A percentile compares a stretch with the other conserved stretches of the same genome.
phyloP scores from a whole-genome alignment of 2,888 invertebrate genomes.

The Hirudinaria manillensis region DNA sequence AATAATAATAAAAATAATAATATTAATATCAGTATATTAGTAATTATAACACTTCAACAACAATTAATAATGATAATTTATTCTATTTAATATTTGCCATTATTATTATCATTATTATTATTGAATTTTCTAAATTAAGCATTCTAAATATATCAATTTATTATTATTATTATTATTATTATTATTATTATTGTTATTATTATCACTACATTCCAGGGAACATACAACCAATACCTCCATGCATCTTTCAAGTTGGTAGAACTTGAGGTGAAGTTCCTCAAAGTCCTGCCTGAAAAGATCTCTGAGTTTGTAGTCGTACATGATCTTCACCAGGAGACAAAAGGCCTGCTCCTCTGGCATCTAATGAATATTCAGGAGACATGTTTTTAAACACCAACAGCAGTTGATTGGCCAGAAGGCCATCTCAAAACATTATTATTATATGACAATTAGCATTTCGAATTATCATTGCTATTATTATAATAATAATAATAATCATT shows the following conservation, averaged over 20 bases:
- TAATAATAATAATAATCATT: too few species aligned
- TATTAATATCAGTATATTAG: neutral
- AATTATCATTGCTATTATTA: too few species aligned
- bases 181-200: neutral
- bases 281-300: slow-evolving; percentile 95
- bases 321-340: slow-evolving; percentile 86
- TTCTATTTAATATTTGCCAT: too few species aligned
- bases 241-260: slow-evolving; percentile 87
- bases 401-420: neutral
- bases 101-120: too few species aligned
- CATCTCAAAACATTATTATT: neutral
- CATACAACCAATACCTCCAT: slow-evolving; percentile 60
- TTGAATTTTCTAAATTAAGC: too few species aligned
- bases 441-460: too few species aligned
- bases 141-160: neutral
- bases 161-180: neutral
- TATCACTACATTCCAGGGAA: neutral
- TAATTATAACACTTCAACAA: too few species aligned
- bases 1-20: neutral
- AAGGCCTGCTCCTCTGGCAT: slow-evolving; percentile 99
- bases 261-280: slow-evolving; percentile 84
- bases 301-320: slow-evolving; percentile 90
- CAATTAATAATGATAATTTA: too few species aligned
- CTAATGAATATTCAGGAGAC: slow-evolving; percentile 57
- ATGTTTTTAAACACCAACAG: neutral